phyloP scores from a whole-genome alignment of 2,113 vertebrate species.

The Vulpes vulpes region DNA sequence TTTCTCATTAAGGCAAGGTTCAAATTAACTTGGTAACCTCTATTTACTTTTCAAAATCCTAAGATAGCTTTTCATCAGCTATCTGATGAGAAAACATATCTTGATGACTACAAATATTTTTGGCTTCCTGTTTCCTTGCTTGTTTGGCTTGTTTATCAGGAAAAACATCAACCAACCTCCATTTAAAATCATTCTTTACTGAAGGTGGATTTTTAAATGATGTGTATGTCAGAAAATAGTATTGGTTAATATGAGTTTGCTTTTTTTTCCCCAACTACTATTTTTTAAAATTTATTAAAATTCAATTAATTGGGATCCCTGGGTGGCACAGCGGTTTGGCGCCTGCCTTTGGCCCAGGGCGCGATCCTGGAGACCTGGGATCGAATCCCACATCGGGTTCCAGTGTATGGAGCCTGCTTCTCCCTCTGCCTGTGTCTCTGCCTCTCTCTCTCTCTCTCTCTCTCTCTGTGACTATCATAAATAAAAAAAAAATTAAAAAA shows the following conservation, averaged over 20 bases:
- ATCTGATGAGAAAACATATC: neutral
- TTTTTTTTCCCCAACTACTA: neutral
- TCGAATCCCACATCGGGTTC: too few species aligned
- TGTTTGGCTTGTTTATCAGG: neutral
- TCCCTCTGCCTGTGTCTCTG: too few species aligned
- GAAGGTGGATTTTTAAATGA: neutral
- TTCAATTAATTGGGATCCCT: too few species aligned
- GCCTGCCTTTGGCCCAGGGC: too few species aligned
- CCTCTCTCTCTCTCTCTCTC: too few species aligned
- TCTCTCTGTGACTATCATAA: too few species aligned
- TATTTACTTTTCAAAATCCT: conserved; percentile 32
- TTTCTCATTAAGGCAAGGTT: neutral
- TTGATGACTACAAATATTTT: neutral
- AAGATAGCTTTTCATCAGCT: neutral
- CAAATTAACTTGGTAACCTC: neutral
- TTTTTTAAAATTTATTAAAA: neutral
- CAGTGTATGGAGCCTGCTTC: too few species aligned
- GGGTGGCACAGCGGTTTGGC: too few species aligned
- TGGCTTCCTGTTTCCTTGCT: neutral
- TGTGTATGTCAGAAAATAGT: neutral
- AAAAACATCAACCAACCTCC: neutral
- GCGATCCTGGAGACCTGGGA: too few species aligned
- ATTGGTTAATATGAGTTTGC: neutral
- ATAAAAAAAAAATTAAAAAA: too few species aligned
- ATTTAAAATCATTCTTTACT: neutral